Evolutionary conservation across 1,140 invertebrate genomes (phyloP).

Genomic region (Bilobella aurantiaca): DNA sequence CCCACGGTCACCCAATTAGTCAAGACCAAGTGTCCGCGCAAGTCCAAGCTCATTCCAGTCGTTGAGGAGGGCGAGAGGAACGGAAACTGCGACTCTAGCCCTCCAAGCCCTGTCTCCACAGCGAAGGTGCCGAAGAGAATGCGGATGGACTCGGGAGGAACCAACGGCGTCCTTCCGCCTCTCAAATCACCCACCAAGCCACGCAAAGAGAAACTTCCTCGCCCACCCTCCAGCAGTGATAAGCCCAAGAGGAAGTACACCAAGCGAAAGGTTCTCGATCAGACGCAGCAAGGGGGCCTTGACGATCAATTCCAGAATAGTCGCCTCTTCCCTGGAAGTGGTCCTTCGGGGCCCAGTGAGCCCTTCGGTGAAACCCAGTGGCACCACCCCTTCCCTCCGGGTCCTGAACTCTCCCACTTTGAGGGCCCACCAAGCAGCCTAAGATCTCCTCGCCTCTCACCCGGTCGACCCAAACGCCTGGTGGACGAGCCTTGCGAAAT

Average conservation of each 20-base stretch:
- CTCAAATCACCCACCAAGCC: background rate
- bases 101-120: background rate
- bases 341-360: too few species aligned
- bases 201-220: background rate
- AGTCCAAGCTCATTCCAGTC: background rate
- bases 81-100: background rate
- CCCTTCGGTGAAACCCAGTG: background rate
- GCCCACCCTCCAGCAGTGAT: background rate
- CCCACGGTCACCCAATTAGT: background rate
- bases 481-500: background rate
- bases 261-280: background rate
- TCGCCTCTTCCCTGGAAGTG: too few species aligned
- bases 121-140: constrained; percentile 3
- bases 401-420: background rate
- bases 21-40: background rate
- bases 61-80: too few species aligned
- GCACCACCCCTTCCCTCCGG: background rate
- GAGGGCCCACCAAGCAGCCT: too few species aligned
- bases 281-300: too few species aligned
- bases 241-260: constrained; percentile 1
- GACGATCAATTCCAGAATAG: too few species aligned
- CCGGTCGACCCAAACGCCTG: too few species aligned
- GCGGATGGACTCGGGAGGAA: background rate
- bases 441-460: too few species aligned
- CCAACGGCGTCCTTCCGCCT: background rate